A percentile compares a stretch with the other conserved stretches of the same genome.
Evolutionary conservation across 2,797 vertebrate species (phyloP).

Genomic region (Leuciscus waleckii): DNA sequence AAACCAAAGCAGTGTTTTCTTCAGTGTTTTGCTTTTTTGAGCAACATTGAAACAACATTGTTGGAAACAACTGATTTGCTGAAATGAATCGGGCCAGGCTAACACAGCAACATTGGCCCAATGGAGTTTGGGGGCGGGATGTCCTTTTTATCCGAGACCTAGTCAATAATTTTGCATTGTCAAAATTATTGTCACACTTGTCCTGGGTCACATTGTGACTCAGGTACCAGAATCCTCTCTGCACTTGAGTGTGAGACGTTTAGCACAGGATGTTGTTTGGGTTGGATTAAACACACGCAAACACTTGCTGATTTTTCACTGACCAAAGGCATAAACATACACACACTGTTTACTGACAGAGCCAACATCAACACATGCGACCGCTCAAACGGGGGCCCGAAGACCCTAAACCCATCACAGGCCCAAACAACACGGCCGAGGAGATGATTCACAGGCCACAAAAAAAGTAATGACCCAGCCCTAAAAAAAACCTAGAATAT

Average conservation of each 20-base stretch:
- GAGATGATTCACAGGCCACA: conserved; percentile 1
- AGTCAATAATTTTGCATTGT: background rate
- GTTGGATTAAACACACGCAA: conserved; percentile 40
- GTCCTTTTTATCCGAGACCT: background rate
- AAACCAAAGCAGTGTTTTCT: no score
- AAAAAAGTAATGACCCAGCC: conserved; percentile 20
- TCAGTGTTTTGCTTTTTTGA: no score
- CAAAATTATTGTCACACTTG: background rate
- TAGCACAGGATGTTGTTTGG: conserved; percentile 29
- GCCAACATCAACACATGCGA: conserved; percentile 32
- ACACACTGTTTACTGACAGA: conserved; percentile 44
- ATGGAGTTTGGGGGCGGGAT: background rate
- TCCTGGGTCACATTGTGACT: conserved; percentile 4
- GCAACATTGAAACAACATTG: background rate
- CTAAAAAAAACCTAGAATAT: conserved; percentile 10
- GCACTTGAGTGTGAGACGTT: background rate
- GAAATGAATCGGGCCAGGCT: background rate
- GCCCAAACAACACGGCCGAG: conserved; percentile 25
- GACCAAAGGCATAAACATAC: conserved; percentile 43
- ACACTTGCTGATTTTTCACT: conserved; percentile 26
- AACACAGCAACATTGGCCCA: background rate
- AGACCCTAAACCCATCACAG: conserved; percentile 22
- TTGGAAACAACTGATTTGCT: background rate
- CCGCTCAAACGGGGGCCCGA: conserved; percentile 34
- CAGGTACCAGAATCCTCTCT: background rate